Percentiles rank a stretch among this genome's conserved stretches.
Evolutionary conservation across 2,113 vertebrate species (phyloP).

Genomic region (Lichenostomus cassidix): DNA sequence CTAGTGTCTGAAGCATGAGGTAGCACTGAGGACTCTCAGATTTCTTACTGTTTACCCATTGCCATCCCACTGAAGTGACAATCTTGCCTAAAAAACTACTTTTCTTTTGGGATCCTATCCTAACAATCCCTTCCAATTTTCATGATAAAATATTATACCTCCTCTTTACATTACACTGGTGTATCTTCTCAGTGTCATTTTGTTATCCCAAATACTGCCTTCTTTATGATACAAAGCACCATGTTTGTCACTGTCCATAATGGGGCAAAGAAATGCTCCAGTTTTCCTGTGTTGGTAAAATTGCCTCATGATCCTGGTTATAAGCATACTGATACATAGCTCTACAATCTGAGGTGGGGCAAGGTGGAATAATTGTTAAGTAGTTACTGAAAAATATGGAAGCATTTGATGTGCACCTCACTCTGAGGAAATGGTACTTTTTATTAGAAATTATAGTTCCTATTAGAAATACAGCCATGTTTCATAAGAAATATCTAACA

Average conservation of each 20-base stretch:
- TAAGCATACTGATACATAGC: not conserved
- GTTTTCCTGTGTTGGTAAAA: not conserved
- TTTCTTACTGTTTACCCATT: not conserved
- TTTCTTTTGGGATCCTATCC: not conserved
- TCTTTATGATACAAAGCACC: not conserved
- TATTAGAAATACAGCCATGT: not conserved
- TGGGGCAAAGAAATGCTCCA: not conserved
- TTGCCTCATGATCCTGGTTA: not conserved
- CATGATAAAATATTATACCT: not conserved
- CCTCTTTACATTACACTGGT: not conserved
- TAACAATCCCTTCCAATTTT: not conserved
- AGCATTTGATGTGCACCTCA: not conserved
- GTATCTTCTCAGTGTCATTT: not conserved
- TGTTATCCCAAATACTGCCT: not conserved
- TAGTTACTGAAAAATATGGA: not conserved
- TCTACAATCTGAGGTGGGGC: not conserved
- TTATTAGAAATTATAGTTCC: not conserved
- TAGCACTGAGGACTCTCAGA: fast-evolving
- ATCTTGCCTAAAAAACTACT: not conserved
- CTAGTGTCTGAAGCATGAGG: not conserved
- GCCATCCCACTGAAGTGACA: not conserved
- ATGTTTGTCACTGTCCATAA: not conserved
- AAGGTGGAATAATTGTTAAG: not conserved
- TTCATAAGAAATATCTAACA: not conserved
- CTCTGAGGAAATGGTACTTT: not conserved